Percentiles rank a stretch among this genome's conserved stretches.
These are phyloP conservation scores for Furcula furcula DNA, from an alignment of 2,888 invertebrate species.

Conservation along the genomic window DNA sequence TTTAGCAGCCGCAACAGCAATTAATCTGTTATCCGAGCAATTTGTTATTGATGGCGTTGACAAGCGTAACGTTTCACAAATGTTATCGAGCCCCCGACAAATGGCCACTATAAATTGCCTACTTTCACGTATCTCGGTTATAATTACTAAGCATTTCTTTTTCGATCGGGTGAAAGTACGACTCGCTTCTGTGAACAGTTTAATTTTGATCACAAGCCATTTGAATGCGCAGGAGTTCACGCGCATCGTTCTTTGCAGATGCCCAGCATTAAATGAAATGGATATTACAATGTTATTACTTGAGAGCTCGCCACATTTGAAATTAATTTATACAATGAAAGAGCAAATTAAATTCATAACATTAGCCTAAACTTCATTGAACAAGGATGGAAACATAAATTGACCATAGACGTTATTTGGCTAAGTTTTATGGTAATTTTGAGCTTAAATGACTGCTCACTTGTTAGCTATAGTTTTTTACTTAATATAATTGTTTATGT, in stretches of 20 bases:
- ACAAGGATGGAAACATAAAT: no score
- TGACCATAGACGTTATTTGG: no score
- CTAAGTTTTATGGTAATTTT: no score
- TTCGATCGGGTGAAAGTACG: constrained; percentile 50
- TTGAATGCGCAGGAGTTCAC: neutral
- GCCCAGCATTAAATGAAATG: neutral
- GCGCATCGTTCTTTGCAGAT: neutral
- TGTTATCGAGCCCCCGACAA: constrained; percentile 31
- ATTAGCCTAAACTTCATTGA: no score
- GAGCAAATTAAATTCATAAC: no score
- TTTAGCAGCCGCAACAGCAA: neutral
- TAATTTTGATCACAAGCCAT: constrained; percentile 25
- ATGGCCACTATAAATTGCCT: constrained; percentile 36
- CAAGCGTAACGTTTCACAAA: constrained; percentile 27
- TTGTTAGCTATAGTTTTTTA: no score
- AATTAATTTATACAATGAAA: no score
- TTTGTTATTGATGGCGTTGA: constrained; percentile 19
- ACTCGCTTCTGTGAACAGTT: constrained; percentile 40
- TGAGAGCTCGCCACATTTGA: no score
- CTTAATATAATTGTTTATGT: no score
- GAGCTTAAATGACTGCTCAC: no score
- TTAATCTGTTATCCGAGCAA: constrained; percentile 1
- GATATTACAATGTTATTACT: no score
- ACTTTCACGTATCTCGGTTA: constrained; percentile 50
- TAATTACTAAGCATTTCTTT: constrained; percentile 53